phyloP scores from a whole-genome alignment of 2,113 vertebrate genomes.

The Pygoscelis antarcticus region DNA sequence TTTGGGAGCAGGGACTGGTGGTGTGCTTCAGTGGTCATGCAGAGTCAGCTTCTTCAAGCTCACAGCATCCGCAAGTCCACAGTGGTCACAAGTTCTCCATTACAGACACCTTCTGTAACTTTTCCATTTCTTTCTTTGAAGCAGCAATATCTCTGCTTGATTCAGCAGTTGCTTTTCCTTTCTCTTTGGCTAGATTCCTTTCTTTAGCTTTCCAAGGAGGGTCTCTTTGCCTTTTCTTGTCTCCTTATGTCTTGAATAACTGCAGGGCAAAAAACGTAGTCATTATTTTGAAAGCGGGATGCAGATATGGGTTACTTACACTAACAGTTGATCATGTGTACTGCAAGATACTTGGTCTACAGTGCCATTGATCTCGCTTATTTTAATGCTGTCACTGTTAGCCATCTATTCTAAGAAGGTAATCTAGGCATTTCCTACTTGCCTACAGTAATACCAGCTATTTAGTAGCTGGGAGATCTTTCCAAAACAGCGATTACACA shows the following conservation, averaged over 20 bases:
- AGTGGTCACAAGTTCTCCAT: not conserved
- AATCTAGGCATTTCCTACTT: not conserved
- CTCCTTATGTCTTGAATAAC: not conserved
- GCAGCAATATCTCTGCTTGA: not conserved
- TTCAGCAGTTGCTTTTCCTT: not conserved
- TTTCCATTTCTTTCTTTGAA: not conserved
- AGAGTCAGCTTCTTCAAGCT: not conserved
- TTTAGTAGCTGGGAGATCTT: conserved; percentile 4
- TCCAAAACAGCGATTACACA: not conserved
- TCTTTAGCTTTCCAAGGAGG: not conserved
- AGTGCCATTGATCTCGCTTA: not conserved
- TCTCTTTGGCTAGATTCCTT: not conserved
- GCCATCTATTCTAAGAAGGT: not conserved
- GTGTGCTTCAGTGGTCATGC: not conserved
- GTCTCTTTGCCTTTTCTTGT: not conserved
- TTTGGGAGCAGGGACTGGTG: not conserved
- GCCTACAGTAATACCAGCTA: not conserved
- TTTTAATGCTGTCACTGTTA: not conserved
- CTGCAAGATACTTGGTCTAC: not conserved
- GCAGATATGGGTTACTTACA: not conserved
- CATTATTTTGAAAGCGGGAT: not conserved
- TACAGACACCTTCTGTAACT: not conserved
- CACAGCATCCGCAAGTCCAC: not conserved
- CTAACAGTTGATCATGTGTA: not conserved
- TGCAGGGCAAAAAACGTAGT: rapidly evolving